phyloP scores from a whole-genome alignment of 2,113 vertebrate genomes.

The Caracal caracal region DNA sequence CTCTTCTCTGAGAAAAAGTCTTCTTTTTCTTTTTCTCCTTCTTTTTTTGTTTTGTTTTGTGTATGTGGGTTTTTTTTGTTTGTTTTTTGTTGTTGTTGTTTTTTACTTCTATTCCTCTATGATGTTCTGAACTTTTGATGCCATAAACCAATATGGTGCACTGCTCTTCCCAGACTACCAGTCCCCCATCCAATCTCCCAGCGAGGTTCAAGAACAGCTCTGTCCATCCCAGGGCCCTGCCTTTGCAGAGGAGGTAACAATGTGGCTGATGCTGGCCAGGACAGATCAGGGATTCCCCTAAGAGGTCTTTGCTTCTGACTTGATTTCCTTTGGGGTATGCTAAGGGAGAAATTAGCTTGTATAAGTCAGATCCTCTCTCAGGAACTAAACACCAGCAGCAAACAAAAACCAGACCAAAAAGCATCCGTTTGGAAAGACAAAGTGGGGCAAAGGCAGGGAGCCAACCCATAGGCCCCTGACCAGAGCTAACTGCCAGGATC shows the following conservation, averaged over 20 bases:
- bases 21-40: not conserved
- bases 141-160: not conserved
- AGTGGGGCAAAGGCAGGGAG: not conserved
- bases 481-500: not conserved
- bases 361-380: constrained; percentile 45
- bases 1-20: not conserved
- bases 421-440: not conserved
- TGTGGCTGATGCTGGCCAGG: not conserved
- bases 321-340: rapidly evolving
- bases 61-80: too few relatives aligned
- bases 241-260: not conserved
- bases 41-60: not conserved
- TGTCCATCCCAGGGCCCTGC: not conserved
- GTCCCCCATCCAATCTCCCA: not conserved
- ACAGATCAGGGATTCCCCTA: not conserved
- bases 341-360: not conserved
- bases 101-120: not conserved
- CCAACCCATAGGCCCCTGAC: not conserved
- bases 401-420: not conserved
- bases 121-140: not conserved
- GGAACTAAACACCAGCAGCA: constrained; percentile 41
- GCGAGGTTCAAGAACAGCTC: not conserved
- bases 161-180: not conserved
- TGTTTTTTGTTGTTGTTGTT: too few relatives aligned
- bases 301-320: not conserved